Percentiles rank a stretch among this genome's conserved stretches.
Evolutionary conservation across 2,888 invertebrate species (phyloP).

Genomic region (Pocota personata): DNA sequence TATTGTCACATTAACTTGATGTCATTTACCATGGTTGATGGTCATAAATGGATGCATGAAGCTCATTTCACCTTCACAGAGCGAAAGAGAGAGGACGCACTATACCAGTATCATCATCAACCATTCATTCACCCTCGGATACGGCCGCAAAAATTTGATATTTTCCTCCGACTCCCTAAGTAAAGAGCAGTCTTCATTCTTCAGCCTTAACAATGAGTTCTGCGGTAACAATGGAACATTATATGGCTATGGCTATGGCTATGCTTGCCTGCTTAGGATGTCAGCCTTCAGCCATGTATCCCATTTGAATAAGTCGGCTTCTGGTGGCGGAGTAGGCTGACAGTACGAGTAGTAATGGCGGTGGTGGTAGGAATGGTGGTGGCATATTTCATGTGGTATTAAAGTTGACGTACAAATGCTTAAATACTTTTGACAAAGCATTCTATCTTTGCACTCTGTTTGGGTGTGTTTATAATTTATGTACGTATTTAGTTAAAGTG

Average conservation of each 20-base stretch:
- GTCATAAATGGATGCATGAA: constrained; percentile 47
- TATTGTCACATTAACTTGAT: constrained; percentile 75
- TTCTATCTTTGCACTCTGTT: constrained; percentile 24
- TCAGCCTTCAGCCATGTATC: constrained; percentile 55
- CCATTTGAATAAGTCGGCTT: constrained; percentile 63
- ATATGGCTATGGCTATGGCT: constrained; percentile 62
- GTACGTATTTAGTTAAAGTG: constrained; percentile 50
- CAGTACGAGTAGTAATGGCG: constrained; percentile 12
- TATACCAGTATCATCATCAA: constrained; percentile 37
- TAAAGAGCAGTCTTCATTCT: constrained; percentile 73
- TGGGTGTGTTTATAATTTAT: constrained; percentile 68
- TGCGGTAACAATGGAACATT: constrained; percentile 71
- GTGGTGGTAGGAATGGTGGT: constrained; percentile 1
- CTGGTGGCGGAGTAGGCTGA: not conserved
- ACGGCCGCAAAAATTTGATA: constrained; percentile 57
- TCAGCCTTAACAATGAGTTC: constrained; percentile 68
- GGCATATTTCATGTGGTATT: constrained; percentile 70
- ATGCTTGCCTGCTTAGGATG: constrained; percentile 29
- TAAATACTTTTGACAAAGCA: constrained; percentile 71
- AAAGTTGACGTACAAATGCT: constrained; percentile 69
- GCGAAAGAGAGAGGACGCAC: not conserved
- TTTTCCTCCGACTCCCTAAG: constrained; percentile 47
- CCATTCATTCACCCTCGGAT: constrained; percentile 22
- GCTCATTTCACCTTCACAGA: constrained; percentile 65
- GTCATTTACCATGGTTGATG: constrained; percentile 75